phyloP scores from a whole-genome alignment of 1,140 invertebrate genomes.

The Leptopilina clavipes region DNA sequence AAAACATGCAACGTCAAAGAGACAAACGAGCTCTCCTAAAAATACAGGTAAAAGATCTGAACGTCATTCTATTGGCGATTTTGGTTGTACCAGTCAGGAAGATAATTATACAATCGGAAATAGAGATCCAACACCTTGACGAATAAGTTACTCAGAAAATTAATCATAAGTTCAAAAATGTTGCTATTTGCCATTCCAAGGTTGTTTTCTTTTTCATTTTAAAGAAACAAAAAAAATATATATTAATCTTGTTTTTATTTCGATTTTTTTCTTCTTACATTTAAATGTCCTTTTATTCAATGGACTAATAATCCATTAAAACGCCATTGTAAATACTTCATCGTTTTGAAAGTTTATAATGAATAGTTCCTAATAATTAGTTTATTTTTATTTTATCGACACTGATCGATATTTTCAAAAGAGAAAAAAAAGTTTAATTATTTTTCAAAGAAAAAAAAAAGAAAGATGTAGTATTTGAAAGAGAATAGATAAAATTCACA shows the following conservation, averaged over 20 bases:
- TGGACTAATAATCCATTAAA: not conserved
- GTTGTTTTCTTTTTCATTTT: constrained; percentile 10
- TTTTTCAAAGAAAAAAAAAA: constrained; percentile 8
- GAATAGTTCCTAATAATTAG: constrained; percentile 25
- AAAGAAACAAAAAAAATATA: not conserved
- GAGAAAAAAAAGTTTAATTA: constrained; percentile 1
- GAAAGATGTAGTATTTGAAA: not conserved
- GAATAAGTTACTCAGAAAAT: not conserved
- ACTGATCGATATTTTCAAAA: not conserved
- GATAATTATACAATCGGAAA: not conserved
- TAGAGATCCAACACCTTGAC: not conserved
- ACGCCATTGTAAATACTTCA: constrained; percentile 20
- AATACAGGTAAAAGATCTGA: not conserved
- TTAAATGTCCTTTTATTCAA: not conserved
- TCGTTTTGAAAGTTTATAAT: constrained; percentile 15
- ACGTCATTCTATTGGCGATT: constrained; percentile 21
- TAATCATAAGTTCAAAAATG: not conserved
- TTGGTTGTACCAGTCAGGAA: not conserved
- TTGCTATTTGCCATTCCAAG: constrained; percentile 21
- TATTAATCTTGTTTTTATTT: not conserved
- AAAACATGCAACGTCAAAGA: not conserved
- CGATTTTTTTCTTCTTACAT: not conserved
- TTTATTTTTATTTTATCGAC: not conserved
- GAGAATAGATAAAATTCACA: not conserved
- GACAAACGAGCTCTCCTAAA: constrained; percentile 6